Evolutionary conservation across 2,113 vertebrate genomes (phyloP).

Genomic region (Toxotes jaculatrix): DNA sequence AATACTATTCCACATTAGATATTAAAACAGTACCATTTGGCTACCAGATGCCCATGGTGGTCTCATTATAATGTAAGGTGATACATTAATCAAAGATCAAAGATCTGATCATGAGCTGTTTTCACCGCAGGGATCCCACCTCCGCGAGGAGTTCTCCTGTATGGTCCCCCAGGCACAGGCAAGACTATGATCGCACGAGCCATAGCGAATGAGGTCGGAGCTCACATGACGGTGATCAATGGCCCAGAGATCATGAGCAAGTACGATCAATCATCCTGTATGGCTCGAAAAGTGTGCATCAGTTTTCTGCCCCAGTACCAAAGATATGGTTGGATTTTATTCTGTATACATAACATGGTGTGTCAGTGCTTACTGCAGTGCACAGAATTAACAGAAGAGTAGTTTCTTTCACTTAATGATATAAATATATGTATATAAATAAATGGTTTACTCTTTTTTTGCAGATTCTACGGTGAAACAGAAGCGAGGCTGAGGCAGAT

Average conservation of each 20-base stretch:
- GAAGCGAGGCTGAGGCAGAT: conserved; percentile 93
- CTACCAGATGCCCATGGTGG: not conserved
- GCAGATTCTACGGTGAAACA: conserved; percentile 96
- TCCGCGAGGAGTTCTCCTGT: conserved; percentile 92
- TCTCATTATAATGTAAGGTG: not conserved
- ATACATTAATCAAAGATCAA: too few relatives aligned
- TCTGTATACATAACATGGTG: too few relatives aligned
- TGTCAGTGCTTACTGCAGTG: not conserved
- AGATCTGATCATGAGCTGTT: not conserved
- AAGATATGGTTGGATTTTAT: not conserved
- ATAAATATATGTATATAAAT: too few relatives aligned
- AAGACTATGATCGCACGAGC: conserved; percentile 98
- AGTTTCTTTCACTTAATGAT: not conserved
- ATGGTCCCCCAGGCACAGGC: conserved; percentile 95
- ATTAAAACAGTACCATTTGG: not conserved
- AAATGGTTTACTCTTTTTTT: conserved; percentile 23
- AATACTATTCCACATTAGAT: not conserved
- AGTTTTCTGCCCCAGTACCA: not conserved
- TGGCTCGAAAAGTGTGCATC: not conserved
- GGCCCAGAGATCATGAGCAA: conserved; percentile 99
- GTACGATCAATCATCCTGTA: conserved; percentile 80
- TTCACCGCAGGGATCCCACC: conserved; percentile 89
- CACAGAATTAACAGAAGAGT: not conserved
- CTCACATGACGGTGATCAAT: conserved; percentile 92
- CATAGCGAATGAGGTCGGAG: conserved; percentile 92